Evolutionary conservation across 1,140 invertebrate species (phyloP).

Genomic region (Lethocerus indicus): DNA sequence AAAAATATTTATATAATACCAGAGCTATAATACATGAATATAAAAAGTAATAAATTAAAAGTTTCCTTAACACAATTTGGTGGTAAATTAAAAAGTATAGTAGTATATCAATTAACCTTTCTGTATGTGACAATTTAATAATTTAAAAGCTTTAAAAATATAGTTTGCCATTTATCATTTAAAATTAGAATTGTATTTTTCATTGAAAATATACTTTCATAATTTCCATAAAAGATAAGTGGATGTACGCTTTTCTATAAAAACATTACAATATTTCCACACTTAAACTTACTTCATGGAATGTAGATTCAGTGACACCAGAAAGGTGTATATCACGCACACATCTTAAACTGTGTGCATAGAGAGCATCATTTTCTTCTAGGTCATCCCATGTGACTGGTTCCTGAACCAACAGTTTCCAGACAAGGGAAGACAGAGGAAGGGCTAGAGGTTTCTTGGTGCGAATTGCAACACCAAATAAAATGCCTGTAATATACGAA

Average conservation of each 20-base stretch:
- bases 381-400: conserved; percentile 38
- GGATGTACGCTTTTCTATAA: too few species aligned
- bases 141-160: too few species aligned
- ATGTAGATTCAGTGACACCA: conserved; percentile 39
- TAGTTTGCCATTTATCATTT: too few species aligned
- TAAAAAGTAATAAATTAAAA: background rate
- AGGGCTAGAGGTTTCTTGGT: conserved; percentile 42
- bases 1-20: too few species aligned
- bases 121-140: too few species aligned
- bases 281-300: conserved; percentile 37
- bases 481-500: conserved; percentile 26
- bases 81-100: too few species aligned
- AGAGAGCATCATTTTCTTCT: conserved; percentile 44
- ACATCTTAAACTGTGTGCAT: conserved; percentile 38
- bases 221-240: too few species aligned
- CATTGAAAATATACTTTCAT: too few species aligned
- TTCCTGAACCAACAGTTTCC: conserved; percentile 45
- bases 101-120: too few species aligned
- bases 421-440: conserved; percentile 42
- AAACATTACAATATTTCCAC: too few species aligned
- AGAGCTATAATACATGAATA: too few species aligned
- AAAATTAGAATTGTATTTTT: too few species aligned
- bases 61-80: background rate
- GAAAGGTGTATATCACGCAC: conserved; percentile 38
- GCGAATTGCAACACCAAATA: conserved; percentile 38